phyloP scores from a whole-genome alignment of 2,113 vertebrate species.

The Ictalurus furcatus region DNA sequence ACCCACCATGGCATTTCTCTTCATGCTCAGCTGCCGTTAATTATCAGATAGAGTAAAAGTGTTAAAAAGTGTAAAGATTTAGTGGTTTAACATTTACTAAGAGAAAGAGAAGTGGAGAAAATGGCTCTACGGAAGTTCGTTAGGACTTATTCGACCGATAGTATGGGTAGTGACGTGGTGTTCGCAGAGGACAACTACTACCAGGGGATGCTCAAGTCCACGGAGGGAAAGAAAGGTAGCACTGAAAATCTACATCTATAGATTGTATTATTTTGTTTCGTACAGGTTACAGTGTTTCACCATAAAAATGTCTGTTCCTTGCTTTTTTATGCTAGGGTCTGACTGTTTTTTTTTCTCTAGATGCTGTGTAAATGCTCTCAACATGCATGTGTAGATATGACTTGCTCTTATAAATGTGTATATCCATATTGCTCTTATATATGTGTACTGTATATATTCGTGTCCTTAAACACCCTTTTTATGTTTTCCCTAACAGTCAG shows the following conservation, averaged over 20 bases:
- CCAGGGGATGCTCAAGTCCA: slow-evolving; percentile 64
- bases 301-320: not conserved
- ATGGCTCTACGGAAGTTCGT: slow-evolving; percentile 52
- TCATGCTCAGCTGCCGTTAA: slow-evolving; percentile 20
- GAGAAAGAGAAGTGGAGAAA: slow-evolving; percentile 5
- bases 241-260: not conserved
- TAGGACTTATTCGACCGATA: slow-evolving; percentile 67
- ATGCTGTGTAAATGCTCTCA: not conserved
- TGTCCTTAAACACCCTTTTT: not conserved
- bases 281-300: not conserved
- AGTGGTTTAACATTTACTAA: slow-evolving; percentile 22
- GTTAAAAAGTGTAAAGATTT: slow-evolving; percentile 4
- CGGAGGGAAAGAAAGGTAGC: slow-evolving; percentile 72
- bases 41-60: slow-evolving; percentile 23
- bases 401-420: not conserved
- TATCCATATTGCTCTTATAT: not conserved
- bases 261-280: not conserved
- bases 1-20: slow-evolving; percentile 58
- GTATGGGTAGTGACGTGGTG: slow-evolving; percentile 66
- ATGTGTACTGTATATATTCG: not conserved
- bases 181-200: slow-evolving; percentile 66
- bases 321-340: not conserved
- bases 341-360: not conserved
- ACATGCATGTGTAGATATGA: not conserved
- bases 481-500: not conserved